Evolutionary conservation across 2,797 vertebrate species (phyloP).

Genomic region (Chlorospingus flavigularis): DNA sequence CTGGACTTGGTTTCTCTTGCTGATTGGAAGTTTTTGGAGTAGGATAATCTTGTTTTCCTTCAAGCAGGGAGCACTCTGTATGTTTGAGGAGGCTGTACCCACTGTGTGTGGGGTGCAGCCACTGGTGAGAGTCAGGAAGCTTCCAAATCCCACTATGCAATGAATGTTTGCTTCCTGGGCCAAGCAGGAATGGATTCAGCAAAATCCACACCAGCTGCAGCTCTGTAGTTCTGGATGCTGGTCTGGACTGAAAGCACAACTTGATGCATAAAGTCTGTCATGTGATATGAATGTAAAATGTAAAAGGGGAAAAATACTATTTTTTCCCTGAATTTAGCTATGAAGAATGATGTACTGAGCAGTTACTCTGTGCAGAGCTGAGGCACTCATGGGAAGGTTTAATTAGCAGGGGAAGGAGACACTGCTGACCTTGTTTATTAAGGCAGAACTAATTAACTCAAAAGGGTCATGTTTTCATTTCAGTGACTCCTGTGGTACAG

Average conservation of each 20-base stretch:
- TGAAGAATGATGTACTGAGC: not conserved
- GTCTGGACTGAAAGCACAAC: slow-evolving; percentile 15
- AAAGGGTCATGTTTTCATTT: not conserved
- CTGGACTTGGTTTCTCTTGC: not conserved
- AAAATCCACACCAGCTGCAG: not conserved
- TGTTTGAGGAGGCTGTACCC: not conserved
- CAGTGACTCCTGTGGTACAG: not conserved
- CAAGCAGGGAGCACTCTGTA: not conserved
- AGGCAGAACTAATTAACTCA: slow-evolving; percentile 34
- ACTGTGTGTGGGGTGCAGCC: not conserved
- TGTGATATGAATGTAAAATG: not conserved
- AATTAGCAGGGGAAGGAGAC: slow-evolving; percentile 10
- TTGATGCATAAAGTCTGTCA: slow-evolving; percentile 18
- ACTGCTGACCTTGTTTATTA: not conserved
- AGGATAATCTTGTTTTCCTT: not conserved
- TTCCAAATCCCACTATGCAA: not conserved
- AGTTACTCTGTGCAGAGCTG: not conserved
- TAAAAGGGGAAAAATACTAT: not conserved
- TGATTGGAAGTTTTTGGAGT: not conserved
- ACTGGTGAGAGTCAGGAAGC: not conserved
- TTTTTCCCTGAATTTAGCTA: not conserved
- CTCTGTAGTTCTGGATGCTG: not conserved
- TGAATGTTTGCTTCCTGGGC: slow-evolving; percentile 4
- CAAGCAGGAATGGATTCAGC: not conserved
- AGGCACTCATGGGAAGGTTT: not conserved